phyloP scores from a whole-genome alignment of 2,888 invertebrate genomes.

The Vanessa cardui region DNA sequence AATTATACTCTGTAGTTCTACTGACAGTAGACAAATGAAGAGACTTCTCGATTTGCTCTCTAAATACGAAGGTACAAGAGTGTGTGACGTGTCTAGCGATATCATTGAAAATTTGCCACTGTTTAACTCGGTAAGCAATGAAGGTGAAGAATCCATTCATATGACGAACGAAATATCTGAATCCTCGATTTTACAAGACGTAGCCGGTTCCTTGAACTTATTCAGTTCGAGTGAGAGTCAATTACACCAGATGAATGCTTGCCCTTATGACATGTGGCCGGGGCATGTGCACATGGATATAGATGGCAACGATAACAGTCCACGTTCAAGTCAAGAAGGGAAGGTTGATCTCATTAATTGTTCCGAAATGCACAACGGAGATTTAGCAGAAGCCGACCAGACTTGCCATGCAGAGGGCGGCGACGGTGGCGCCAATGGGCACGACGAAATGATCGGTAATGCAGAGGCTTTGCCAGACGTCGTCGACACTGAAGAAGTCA shows the following conservation, averaged over 20 bases:
- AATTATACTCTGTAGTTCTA: conserved; percentile 67
- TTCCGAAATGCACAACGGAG: conserved; percentile 86
- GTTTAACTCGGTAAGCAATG: conserved; percentile 52
- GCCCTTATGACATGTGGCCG: conserved; percentile 74
- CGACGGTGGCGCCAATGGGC: conserved; percentile 47
- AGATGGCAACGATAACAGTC: conserved; percentile 60
- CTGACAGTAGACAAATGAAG: conserved; percentile 64
- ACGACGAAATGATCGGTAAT: conserved; percentile 53
- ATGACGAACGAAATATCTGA: conserved; percentile 59
- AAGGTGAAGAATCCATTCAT: conserved; percentile 56
- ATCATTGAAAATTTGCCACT: conserved; percentile 69
- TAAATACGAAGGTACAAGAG: conserved; percentile 71
- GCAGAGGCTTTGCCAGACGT: conserved; percentile 73
- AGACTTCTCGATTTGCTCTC: conserved; percentile 67
- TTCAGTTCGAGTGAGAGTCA: conserved; percentile 70
- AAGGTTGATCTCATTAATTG: conserved; percentile 75
- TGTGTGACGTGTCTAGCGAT: conserved; percentile 70
- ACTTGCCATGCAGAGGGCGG: conserved; percentile 78
- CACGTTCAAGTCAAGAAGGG: conserved; percentile 67
- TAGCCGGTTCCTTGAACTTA: conserved; percentile 72
- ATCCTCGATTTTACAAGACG: conserved; percentile 70
- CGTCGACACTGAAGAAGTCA: conserved; percentile 77
- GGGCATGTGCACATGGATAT: conserved; percentile 68
- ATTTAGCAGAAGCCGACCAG: conserved; percentile 92
- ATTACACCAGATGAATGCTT: conserved; percentile 65